Evolutionary conservation across 2,113 vertebrate genomes (phyloP).

Genomic region (Numida meleagris): DNA sequence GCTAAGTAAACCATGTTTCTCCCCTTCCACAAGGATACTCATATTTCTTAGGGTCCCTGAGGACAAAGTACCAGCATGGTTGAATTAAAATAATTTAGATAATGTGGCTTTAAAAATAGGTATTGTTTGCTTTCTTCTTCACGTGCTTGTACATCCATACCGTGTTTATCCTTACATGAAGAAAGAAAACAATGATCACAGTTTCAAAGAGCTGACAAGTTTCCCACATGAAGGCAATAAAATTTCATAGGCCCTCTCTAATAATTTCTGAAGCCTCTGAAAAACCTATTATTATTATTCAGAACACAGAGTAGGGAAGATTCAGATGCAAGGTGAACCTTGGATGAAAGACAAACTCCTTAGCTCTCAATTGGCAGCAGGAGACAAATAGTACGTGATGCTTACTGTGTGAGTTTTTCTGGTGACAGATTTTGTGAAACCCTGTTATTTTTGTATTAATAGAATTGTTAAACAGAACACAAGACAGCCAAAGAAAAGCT

Average conservation of each 20-base stretch:
- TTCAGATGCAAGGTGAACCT: background rate
- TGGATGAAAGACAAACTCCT: background rate
- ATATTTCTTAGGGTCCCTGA: background rate
- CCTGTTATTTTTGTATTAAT: background rate
- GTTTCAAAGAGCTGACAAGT: background rate
- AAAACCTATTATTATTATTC: background rate
- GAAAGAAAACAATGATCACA: background rate
- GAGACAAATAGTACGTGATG: background rate
- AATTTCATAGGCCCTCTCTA: background rate
- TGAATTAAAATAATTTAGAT: background rate
- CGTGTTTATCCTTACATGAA: background rate
- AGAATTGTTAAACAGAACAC: background rate
- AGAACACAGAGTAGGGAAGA: background rate
- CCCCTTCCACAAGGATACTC: rapidly evolving
- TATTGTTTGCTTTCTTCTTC: background rate
- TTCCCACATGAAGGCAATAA: background rate
- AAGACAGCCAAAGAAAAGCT: background rate
- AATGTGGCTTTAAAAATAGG: background rate
- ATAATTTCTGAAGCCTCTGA: background rate
- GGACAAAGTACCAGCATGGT: background rate
- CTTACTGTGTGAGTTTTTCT: background rate
- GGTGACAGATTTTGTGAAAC: background rate
- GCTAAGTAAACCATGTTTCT: background rate
- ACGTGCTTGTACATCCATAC: background rate
- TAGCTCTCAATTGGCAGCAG: background rate